phyloP scores from a whole-genome alignment of 2,113 vertebrate species.

The Leptodactylus fuscus region DNA sequence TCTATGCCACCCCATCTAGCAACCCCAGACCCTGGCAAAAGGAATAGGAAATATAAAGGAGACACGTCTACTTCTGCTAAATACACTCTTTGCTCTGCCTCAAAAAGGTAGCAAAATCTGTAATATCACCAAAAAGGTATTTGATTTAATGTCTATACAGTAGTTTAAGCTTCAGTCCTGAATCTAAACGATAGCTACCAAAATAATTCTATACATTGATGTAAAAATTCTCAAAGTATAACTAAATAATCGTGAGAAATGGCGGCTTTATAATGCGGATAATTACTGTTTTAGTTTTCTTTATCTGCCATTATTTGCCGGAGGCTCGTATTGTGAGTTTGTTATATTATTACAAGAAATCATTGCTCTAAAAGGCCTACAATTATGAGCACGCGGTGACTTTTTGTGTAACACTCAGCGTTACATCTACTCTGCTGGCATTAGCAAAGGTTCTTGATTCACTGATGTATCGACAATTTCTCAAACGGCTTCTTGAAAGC shows the following conservation, averaged over 20 bases:
- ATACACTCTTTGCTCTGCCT: too few relatives aligned
- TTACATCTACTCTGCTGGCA: constrained; percentile 18
- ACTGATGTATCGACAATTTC: constrained; percentile 39
- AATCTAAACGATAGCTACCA: not conserved
- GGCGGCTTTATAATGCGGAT: not conserved
- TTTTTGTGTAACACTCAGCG: constrained; percentile 29
- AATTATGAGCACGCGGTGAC: constrained; percentile 44
- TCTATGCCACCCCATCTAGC: too few relatives aligned
- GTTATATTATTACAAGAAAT: constrained; percentile 45
- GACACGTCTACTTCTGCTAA: too few relatives aligned
- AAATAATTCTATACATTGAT: not conserved
- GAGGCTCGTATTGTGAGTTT: constrained; percentile 15
- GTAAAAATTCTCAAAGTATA: not conserved
- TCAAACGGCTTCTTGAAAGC: constrained; percentile 42
- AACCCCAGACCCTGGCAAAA: too few relatives aligned
- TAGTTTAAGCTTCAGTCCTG: too few relatives aligned
- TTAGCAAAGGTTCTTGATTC: constrained; percentile 6
- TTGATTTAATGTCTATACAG: too few relatives aligned
- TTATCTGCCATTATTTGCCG: not conserved
- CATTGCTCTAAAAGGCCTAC: constrained; percentile 33
- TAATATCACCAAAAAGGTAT: too few relatives aligned
- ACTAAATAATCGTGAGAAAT: constrained; percentile 7
- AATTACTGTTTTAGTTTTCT: constrained; percentile 41
- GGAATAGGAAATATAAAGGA: too few relatives aligned
- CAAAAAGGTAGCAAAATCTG: too few relatives aligned